Evolutionary conservation across 2,797 vertebrate species (phyloP), one percentile per base, ranked within the genome.

Genomic region (Spondyliosoma cantharus): DNA sequence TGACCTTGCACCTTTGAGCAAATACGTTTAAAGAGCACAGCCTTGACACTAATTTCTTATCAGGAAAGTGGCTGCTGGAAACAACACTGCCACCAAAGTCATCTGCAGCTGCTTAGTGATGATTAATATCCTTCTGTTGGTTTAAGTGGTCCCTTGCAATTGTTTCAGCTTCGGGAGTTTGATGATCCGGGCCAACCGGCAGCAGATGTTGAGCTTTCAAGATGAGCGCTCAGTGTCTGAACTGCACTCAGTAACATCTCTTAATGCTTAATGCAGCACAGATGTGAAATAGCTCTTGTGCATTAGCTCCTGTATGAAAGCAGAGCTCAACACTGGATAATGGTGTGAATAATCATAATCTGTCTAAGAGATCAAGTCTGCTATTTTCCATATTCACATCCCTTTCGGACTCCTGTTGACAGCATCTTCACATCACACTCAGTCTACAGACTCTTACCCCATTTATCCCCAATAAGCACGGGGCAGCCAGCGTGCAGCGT

Each of bases 401-500:
- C 52, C 22, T 20, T 43, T 73, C 58, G 53, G 49, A 29, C 32
- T 61, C 7, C 25, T 62, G 15, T 32, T 58, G 24, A 45, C 13
- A 54, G 50, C 43, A 19, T 29, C 14, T 45, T 59, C 22, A 67
- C 32, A 66, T 56, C 17, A 53, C 22, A 22, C 3, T 11, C 9
- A 56, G 50, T 48, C 7, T 56, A 48, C 0, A 29, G 37, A 74
- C 25, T 60, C 95, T 95, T 92, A 99, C 97, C 97, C 98, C 97
- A 99, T 86, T 99, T 99, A 87, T 97, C 96, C 43, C 97, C 97
- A 0, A 96, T 93, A 48, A 99, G 94, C 50, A 99, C 97, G 0
- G 97, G 97, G 69, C 97, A 99, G 74, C 96, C 97, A 0, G 97
- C 97, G 0, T 99, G 98, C 27, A 99, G 95, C 0, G 96, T 98